Evolutionary conservation across 2,888 invertebrate species (phyloP).

Genomic region (Andrena camellia): DNA sequence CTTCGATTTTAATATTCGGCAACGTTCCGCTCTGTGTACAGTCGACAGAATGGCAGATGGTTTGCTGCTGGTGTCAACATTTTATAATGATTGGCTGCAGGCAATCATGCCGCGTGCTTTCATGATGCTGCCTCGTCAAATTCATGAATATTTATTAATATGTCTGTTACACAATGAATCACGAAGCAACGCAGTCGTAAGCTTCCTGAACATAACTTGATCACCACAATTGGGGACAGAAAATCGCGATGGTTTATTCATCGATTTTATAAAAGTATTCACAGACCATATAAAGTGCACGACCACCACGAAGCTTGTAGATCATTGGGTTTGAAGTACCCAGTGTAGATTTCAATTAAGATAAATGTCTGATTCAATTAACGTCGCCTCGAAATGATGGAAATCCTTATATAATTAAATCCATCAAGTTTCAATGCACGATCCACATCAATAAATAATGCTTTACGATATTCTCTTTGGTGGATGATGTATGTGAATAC

Average conservation of each 20-base stretch:
- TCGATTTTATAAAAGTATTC: background rate
- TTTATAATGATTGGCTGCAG: background rate
- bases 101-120: background rate
- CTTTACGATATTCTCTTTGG: background rate
- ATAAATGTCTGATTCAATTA: conserved; percentile 9
- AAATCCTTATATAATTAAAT: background rate
- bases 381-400: background rate
- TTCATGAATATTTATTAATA: too few relatives aligned
- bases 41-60: conserved; percentile 11
- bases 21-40: background rate
- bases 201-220: too few relatives aligned
- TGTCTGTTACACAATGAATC: too few relatives aligned
- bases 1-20: conserved; percentile 11
- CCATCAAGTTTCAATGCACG: background rate
- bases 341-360: conserved; percentile 13
- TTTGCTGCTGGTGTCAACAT: background rate
- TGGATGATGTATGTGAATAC: too few relatives aligned
- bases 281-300: background rate
- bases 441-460: background rate
- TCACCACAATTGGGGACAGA: too few relatives aligned
- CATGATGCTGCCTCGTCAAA: background rate
- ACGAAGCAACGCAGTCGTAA: too few relatives aligned
- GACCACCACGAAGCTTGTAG: background rate
- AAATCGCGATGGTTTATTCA: too few relatives aligned
- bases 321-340: background rate